These are phyloP conservation scores for Sanderia malayensis DNA, from an alignment of 30 jellyfish, hydroid and myxozoan species.

Conservation along the genomic window DNA sequence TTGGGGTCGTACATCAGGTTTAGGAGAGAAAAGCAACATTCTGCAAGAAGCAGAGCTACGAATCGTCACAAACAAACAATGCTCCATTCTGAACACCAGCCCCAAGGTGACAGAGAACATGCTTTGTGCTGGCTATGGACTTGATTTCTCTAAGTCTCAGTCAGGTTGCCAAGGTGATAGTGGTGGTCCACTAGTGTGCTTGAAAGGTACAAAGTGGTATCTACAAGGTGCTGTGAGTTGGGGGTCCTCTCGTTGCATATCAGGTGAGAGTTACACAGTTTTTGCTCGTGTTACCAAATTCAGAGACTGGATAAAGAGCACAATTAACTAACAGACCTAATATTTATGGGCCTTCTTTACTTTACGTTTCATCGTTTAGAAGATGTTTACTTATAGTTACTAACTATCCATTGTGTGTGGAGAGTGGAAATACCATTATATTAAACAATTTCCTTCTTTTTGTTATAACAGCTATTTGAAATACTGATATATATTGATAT, in stretches of 20 bases:
- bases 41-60: slow-evolving; percentile 67
- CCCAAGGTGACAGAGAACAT: slow-evolving; percentile 31
- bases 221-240: slow-evolving; percentile 64
- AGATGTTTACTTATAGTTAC: no score
- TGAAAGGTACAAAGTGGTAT: slow-evolving; percentile 26
- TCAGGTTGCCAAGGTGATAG: slow-evolving; percentile 75
- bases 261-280: slow-evolving; percentile 48
- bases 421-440: no score
- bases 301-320: slow-evolving; percentile 51
- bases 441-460: no score
- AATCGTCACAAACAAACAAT: slow-evolving; percentile 37
- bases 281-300: slow-evolving; percentile 41
- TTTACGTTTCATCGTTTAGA: no score
- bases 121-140: slow-evolving; percentile 70
- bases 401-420: no score
- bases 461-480: no score
- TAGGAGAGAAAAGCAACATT: slow-evolving; percentile 19
- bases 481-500: no score
- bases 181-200: slow-evolving; percentile 77
- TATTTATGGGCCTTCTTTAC: no score
- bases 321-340: neutral
- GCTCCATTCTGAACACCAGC: slow-evolving; percentile 10
- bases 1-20: slow-evolving; percentile 36
- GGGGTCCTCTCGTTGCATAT: slow-evolving; percentile 54
- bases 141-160: slow-evolving; percentile 1